Evolutionary conservation across 2,797 vertebrate species (phyloP), one percentile per base, ranked within the genome.

Genomic region (Smutsia gigantea): DNA sequence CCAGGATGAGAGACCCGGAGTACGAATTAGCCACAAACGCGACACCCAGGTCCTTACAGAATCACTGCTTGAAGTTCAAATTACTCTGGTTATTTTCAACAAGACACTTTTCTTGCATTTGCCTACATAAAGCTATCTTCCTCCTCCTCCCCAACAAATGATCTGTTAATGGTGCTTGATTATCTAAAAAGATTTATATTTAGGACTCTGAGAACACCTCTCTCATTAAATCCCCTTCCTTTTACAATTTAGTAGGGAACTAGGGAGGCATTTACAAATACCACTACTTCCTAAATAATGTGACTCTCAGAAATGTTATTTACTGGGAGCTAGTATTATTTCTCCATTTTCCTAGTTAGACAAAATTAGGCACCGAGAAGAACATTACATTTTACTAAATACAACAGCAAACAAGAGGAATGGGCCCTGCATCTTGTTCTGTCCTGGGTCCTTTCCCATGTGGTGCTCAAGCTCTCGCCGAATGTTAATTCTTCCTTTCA

Each of bases 241-340:
- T 79, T 87, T 49, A 88, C 2, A 86, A 79, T 39, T 95, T 68
- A 57, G 46, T 51, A 85, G 74, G 27, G 74, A 61, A 55, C 31
- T 53, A 4, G 31, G 31, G 63, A 77, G 31, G 23, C 57, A 69
- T 78, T 85, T 90, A 82, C 23, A 75, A 75, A 93, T 78, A 55
- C 14, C 10, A 71, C 25, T 55, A 31, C 27, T 87, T 95, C 81
- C 55, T 79, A 96, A 82, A 91, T 61, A 96, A 87, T 31, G 7
- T 31, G 27, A 66, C 42, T 69, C 69, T 53, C 12, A 34, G 34
- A 88, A 87, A 92, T 5, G 27, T 61, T 46, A 81, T 46, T 81
- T 83, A 55, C 42, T 21, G 64, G 9, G 25, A 66, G 75, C 46
- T 4, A 57, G 27, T 49, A 27, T 53, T 9, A 34, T 74, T 27